Evolutionary conservation across 2,888 invertebrate species (phyloP).

Genomic region (Hipparchia sbordonii): DNA sequence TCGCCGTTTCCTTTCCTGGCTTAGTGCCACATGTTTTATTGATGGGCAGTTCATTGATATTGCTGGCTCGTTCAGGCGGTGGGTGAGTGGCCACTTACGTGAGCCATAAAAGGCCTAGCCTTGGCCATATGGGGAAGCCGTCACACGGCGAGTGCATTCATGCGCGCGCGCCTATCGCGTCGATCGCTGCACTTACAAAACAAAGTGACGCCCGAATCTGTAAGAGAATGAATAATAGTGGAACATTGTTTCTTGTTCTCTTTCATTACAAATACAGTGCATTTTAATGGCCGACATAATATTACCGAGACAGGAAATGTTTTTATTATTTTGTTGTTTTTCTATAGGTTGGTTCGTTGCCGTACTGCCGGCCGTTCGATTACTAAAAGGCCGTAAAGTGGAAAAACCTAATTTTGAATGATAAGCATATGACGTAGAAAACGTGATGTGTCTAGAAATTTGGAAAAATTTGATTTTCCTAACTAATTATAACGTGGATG

Average conservation of each 20-base stretch:
- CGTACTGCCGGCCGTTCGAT: too few relatives aligned
- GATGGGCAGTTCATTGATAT: slow-evolving; percentile 83
- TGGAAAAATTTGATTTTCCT: too few relatives aligned
- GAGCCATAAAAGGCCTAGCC: slow-evolving; percentile 80
- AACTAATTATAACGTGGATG: too few relatives aligned
- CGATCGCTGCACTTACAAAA: slow-evolving; percentile 63
- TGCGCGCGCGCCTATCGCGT: slow-evolving; percentile 75
- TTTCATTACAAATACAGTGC: slow-evolving; percentile 33
- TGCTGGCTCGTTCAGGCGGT: slow-evolving; percentile 79
- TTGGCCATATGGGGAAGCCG: slow-evolving; percentile 81
- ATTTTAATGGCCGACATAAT: slow-evolving; percentile 27
- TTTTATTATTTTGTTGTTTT: slow-evolving; percentile 13
- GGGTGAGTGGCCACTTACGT: slow-evolving; percentile 82
- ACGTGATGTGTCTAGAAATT: too few relatives aligned
- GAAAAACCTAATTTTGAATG: too few relatives aligned
- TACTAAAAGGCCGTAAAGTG: too few relatives aligned
- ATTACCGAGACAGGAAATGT: slow-evolving; percentile 24
- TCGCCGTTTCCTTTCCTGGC: slow-evolving; percentile 80
- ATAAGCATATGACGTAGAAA: too few relatives aligned
- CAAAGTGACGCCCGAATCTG: slow-evolving; percentile 58
- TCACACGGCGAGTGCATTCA: slow-evolving; percentile 76
- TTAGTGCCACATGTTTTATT: slow-evolving; percentile 81
- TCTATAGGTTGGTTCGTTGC: not conserved
- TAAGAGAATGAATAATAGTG: slow-evolving; percentile 41
- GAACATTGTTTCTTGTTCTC: slow-evolving; percentile 39